Percentiles rank a stretch among this genome's conserved stretches.
Conservation (phyloP, 1,140 invertebrate genomes). For the Zaprionus taronus region DNA sequence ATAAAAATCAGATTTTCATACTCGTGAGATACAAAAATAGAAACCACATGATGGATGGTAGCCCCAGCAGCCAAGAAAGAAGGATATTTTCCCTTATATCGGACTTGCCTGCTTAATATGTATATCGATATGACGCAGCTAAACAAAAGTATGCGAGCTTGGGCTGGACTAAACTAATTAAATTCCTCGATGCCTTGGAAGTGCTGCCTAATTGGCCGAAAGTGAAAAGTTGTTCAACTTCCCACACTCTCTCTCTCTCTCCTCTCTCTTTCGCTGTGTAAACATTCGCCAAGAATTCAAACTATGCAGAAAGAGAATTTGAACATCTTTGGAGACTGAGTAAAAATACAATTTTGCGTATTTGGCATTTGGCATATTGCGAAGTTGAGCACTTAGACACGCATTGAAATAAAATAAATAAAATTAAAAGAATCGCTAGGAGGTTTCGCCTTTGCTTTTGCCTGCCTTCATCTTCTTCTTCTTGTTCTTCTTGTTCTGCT, state of each 20-base stretch:
- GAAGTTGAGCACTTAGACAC: slow-evolving; percentile 73
- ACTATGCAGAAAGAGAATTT: slow-evolving; percentile 34
- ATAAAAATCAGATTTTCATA: slow-evolving; percentile 49
- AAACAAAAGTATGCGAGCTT: background rate
- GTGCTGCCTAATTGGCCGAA: slow-evolving; percentile 42
- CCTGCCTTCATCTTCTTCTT: background rate
- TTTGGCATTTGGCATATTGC: slow-evolving; percentile 53
- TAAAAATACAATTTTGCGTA: slow-evolving; percentile 12
- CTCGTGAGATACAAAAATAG: slow-evolving; percentile 29
- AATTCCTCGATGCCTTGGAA: slow-evolving; percentile 34
- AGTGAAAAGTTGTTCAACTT: slow-evolving; percentile 15
- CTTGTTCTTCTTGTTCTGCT: background rate
- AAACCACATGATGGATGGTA: slow-evolving; percentile 17
- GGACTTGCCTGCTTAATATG: no score
- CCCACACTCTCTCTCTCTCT: background rate
- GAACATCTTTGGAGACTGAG: slow-evolving; percentile 3
- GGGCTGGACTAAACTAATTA: slow-evolving; percentile 29
- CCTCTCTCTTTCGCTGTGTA: background rate
- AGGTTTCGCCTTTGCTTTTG: background rate
- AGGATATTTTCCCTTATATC: no score
- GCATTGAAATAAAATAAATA: slow-evolving; percentile 82
- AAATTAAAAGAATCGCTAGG: slow-evolving; percentile 60
- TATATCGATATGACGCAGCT: background rate
- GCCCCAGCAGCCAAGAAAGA: background rate
- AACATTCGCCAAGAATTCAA: slow-evolving; percentile 26